Conservation (phyloP, 92 coral and sea anemone species). For the Zoanthus sociatus region DNA sequence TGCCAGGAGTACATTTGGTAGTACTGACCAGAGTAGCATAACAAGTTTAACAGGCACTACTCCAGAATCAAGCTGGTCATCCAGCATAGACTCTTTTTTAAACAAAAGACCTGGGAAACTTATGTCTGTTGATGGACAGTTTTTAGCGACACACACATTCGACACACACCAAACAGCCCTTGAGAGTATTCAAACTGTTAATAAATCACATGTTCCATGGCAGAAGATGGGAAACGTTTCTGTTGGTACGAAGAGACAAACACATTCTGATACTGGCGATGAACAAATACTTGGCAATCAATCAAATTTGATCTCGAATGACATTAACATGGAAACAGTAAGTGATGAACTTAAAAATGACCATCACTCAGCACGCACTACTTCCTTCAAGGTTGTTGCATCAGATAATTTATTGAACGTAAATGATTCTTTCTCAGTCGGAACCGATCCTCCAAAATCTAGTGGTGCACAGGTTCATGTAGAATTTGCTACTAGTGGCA, state of each 20-base stretch:
- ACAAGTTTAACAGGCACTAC: neutral
- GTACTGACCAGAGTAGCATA: neutral
- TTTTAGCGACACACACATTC: neutral
- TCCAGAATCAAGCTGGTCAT: constrained; percentile 4
- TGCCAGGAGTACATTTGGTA: neutral
- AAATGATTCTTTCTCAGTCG: constrained; percentile 18
- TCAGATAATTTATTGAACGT: constrained; percentile 19
- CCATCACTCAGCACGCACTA: constrained; percentile 26
- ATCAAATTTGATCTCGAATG: constrained; percentile 12
- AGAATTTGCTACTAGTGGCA: constrained; percentile 26
- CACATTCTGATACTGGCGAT: neutral
- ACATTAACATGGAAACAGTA: constrained; percentile 4
- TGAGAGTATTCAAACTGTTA: neutral
- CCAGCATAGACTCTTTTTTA: neutral
- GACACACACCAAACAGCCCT: neutral
- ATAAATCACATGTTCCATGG: neutral
- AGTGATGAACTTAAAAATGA: neutral
- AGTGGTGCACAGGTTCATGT: constrained; percentile 49
- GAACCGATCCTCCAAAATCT: constrained; percentile 21
- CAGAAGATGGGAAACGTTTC: neutral
- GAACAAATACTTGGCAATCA: neutral
- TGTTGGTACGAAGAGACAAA: neutral
- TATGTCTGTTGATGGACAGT: neutral
- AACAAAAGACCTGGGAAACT: neutral
- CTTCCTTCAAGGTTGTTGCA: constrained; percentile 36